Base-by-base conservation (phyloP, 2,113 vertebrate species). In the Phrynocephalus versicolor region DNA sequence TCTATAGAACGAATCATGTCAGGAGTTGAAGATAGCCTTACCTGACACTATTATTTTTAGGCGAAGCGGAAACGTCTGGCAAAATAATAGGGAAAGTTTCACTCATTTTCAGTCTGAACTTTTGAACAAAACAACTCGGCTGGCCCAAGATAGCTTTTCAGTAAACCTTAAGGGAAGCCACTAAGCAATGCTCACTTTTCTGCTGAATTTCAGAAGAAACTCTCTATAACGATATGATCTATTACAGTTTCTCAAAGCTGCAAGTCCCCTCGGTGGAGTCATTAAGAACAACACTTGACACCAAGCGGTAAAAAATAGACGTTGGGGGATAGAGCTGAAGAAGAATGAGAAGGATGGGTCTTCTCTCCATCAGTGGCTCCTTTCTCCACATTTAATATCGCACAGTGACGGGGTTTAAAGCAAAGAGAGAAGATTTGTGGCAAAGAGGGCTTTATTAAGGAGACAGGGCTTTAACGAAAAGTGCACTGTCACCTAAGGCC, bases 141-240 rank as follows among this genome's bases (percentile, higher is more conserved):
- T 74, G 39, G 5, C 73, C 62, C 70, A 91, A 88, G 51, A 77
- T 79, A 18, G 3, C 69, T 80, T 85, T 80, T 73, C 58, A 30
- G 77, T 64, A 39, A 73, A 37, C 77, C 84, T 60, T 64, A 80
- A 85, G 78, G 23, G 25, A 89, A 33, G 85, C 82, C 70, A 72
- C 82, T 72, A 92, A 91, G 85, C 55, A 83, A 2, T 79, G 35
- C 85, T 89, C 77, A 41, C 79, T 91, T 93, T 51, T 91, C 75
- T 88, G 83, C 33, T 88, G 72, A 94, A 90, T 88, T 88, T 87
- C 86, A 39, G 69, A 57, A 83, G 75, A 83, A 77, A 90, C 70
- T 75, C 88, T 82, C 60, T 85, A 6, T 89, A 84, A 30, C 85
- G 41, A 64, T 85, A 70, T 85, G 88, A 93, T 75, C 65, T 84